Percentiles rank a stretch among this genome's conserved stretches.
phyloP scores from a whole-genome alignment of 2,797 vertebrate species.

The Psittacula echo region DNA sequence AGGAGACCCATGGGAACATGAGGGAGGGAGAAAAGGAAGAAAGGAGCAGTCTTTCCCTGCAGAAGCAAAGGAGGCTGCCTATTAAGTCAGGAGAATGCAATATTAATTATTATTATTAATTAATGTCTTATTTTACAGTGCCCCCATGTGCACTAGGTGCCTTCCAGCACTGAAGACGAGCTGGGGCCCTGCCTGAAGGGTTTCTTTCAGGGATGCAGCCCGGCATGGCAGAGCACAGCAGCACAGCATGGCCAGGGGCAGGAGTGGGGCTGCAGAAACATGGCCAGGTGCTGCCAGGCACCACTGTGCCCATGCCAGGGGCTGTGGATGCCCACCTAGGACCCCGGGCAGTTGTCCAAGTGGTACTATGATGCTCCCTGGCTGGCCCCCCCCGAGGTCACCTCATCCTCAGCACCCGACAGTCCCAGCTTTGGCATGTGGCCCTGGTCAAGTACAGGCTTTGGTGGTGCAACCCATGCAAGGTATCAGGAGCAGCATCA shows the following conservation, averaged over 20 bases:
- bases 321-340: neutral
- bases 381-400: neutral
- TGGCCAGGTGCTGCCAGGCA: fast-evolving
- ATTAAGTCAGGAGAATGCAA: neutral
- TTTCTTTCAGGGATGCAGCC: neutral
- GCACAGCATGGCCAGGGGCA: neutral
- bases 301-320: fast-evolving
- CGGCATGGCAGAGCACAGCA: fast-evolving
- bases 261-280: neutral
- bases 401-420: neutral
- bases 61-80: neutral
- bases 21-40: neutral
- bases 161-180: neutral
- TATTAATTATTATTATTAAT: conserved; percentile 36
- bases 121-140: conserved; percentile 19
- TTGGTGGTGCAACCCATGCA: neutral
- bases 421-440: fast-evolving
- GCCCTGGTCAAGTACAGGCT: too few species aligned
- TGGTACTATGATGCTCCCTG: fast-evolving
- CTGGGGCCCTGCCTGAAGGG: neutral
- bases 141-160: conserved; percentile 6
- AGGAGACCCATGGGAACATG: fast-evolving
- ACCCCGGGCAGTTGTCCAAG: fast-evolving
- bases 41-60: neutral
- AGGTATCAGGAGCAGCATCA: fast-evolving